Base-by-base conservation (phyloP, 2,888 invertebrate genomes). In the Drosophila multiciliata region DNA sequence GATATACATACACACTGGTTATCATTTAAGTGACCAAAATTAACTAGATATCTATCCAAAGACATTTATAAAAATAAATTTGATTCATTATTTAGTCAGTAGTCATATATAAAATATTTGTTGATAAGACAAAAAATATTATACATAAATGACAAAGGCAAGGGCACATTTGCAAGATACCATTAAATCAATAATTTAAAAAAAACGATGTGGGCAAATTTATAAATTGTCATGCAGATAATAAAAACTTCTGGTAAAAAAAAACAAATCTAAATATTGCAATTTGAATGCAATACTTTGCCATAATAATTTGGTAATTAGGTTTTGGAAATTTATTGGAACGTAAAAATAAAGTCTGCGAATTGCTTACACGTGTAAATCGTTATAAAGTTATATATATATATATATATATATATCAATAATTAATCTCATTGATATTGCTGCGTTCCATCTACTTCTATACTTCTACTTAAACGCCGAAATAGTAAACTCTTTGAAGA, bases 221-320 rank as follows among this genome's bases (percentile, higher is more conserved):
- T 53, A 33, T 58, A 17, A 35, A 3, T 17, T 49, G 35, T 12
- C 15, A 15, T 17, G 32, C 8, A 35, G 42, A 53, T 8, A 20
- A n/a, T 29, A 12, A 42, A 40, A 66, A 40, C 45, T 32, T 32
- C 5, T 49, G 57, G 74, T 63, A 74, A n/a, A 32, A 66, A 3
- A 32, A 26, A 40, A 45, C 12, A 67, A 17, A 33, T 49, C 40
- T 29, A n/a, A 45, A 32, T 40, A 69, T 61, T 64, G 49, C 26
- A 52, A 50, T 36, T 52, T 3, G 6, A 49, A 17, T 55, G 58
- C 45, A 42, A 15, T 59, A 61, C 35, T 42, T 58, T 42, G 42
- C 20, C 11, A 36, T 5, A 36, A 36, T 36, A 36, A 3, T 5
- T 50, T 36, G n/a, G 36, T 58, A 48, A 49, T 53, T 48, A 29